Conservation (phyloP, 2,797 vertebrate genomes). For the Alauda arvensis region DNA sequence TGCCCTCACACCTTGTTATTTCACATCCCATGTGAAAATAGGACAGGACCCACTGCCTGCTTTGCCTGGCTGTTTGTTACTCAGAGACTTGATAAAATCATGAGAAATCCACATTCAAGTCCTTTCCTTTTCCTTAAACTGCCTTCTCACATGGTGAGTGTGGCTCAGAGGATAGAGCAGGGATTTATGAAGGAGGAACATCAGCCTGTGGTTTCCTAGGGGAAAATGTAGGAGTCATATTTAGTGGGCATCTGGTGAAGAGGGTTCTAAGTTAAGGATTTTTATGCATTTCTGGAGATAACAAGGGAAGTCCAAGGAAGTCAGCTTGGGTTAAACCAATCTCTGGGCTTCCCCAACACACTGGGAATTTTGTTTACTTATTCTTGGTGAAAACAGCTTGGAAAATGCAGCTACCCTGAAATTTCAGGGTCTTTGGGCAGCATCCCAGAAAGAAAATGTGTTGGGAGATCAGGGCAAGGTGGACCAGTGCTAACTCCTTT, state of each 20-base stretch:
- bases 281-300: not conserved
- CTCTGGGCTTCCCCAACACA: not conserved
- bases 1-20: not conserved
- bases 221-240: not conserved
- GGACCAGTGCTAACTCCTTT: not conserved
- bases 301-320: not conserved
- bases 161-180: not conserved
- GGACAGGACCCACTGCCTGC: not conserved
- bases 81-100: not conserved
- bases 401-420: not conserved
- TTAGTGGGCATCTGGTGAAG: not conserved
- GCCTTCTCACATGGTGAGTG: fast-evolving
- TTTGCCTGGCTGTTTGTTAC: not conserved
- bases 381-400: not conserved
- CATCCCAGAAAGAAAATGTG: not conserved
- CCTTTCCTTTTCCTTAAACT: not conserved
- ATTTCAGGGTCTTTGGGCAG: not conserved
- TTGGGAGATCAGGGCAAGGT: not conserved
- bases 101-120: not conserved
- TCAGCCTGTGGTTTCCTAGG: not conserved
- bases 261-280: not conserved
- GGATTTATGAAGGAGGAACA: not conserved
- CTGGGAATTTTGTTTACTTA: not conserved
- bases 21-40: not conserved
- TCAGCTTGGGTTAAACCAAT: not conserved